Conservation (phyloP, 2,888 invertebrate genomes). For the Mycalesis mineus region DNA sequence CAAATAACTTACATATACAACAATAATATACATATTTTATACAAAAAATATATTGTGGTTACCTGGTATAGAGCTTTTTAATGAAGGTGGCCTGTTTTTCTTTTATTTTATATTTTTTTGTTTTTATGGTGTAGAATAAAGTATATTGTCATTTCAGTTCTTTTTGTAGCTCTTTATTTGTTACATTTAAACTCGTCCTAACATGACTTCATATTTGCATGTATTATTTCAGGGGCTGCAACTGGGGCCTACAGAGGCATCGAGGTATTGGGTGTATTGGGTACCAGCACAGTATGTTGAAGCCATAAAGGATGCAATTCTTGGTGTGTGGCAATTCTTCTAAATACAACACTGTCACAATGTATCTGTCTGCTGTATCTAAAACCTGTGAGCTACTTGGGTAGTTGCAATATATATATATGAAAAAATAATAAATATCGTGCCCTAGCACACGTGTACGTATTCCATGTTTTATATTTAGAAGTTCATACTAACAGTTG, state of each 20-base stretch:
- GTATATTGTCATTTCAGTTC: too few relatives aligned
- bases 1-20: too few relatives aligned
- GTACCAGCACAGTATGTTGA: conserved; percentile 94
- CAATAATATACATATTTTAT: too few relatives aligned
- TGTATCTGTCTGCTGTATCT: conserved; percentile 44
- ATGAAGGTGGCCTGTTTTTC: too few relatives aligned
- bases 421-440: conserved; percentile 38
- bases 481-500: conserved; percentile 23
- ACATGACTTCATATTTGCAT: background rate
- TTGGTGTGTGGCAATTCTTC: conserved; percentile 91
- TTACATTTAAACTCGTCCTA: too few relatives aligned
- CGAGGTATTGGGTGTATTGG: conserved; percentile 96
- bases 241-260: conserved; percentile 93
- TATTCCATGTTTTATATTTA: conserved; percentile 25
- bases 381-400: conserved; percentile 57
- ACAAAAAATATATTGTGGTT: too few relatives aligned
- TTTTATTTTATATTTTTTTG: too few relatives aligned
- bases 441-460: conserved; percentile 30
- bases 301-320: conserved; percentile 92
- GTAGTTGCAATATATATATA: conserved; percentile 66
- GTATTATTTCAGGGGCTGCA: conserved; percentile 84
- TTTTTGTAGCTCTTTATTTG: too few relatives aligned
- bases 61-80: too few relatives aligned
- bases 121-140: too few relatives aligned
- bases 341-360: conserved; percentile 54